Conservation (phyloP, 2,113 vertebrate species). For the Rhegmatorhina hoffmannsi region DNA sequence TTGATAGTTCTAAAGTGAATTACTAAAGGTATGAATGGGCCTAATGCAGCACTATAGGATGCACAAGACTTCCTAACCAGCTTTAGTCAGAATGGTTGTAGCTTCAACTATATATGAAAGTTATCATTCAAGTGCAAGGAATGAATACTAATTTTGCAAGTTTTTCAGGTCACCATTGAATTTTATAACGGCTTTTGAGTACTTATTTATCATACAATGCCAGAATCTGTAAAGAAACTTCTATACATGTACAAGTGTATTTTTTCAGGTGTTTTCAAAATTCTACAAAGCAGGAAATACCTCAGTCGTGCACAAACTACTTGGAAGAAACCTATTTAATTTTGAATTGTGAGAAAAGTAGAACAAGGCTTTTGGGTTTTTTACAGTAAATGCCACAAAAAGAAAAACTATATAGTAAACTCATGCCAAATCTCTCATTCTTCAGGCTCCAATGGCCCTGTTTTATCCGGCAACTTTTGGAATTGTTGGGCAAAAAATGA, state of each 20-base stretch:
- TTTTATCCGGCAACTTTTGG: conserved; percentile 98
- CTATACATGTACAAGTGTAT: not conserved
- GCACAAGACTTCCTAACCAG: not conserved
- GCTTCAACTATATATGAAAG: not conserved
- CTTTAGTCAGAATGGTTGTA: not conserved
- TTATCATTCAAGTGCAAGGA: not conserved
- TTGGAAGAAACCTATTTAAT: not conserved
- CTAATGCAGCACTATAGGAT: not conserved
- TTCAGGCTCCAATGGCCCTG: conserved; percentile 93
- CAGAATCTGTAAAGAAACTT: not conserved
- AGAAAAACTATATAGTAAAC: not conserved
- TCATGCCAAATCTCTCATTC: not conserved
- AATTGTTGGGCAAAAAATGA: conserved; percentile 98
- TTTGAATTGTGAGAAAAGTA: not conserved
- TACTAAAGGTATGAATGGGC: not conserved
- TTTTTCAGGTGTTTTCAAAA: not conserved
- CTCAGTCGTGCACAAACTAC: not conserved
- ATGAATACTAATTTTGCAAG: not conserved
- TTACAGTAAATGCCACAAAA: not conserved
- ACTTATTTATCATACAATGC: not conserved
- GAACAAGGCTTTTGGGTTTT: not conserved
- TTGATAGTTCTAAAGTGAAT: not conserved
- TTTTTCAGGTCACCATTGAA: not conserved
- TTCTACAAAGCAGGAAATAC: not conserved
- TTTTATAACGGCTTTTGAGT: not conserved